phyloP scores from a whole-genome alignment of 2,888 invertebrate genomes.

The Lycophotia porphyrea region DNA sequence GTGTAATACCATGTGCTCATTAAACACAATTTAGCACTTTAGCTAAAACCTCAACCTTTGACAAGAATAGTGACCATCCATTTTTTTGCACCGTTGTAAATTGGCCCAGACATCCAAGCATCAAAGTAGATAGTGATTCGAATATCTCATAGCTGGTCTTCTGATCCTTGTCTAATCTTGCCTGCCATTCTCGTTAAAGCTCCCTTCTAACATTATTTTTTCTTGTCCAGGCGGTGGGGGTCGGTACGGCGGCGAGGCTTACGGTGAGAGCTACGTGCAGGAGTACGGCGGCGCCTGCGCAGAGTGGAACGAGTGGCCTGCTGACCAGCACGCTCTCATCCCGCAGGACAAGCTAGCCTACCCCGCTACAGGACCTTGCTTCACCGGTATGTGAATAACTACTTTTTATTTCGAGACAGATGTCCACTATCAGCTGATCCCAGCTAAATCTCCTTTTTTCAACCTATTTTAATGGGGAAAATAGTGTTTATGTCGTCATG shows the following conservation, averaged over 20 bases:
- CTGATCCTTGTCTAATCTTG: not conserved
- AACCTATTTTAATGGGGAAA: not conserved
- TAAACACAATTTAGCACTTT: not conserved
- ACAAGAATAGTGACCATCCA: not conserved
- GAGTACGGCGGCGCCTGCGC: conserved; percentile 87
- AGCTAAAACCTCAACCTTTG: not conserved
- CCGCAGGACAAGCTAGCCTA: conserved; percentile 89
- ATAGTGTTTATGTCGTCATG: too few species aligned
- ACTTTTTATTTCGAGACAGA: not conserved
- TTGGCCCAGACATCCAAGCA: not conserved
- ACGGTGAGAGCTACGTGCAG: conserved; percentile 85
- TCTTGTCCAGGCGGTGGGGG: conserved; percentile 79
- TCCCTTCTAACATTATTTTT: not conserved
- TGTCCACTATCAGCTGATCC: not conserved
- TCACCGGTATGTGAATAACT: conserved; percentile 88
- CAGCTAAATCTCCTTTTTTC: not conserved
- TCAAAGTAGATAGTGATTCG: not conserved
- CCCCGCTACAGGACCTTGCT: conserved; percentile 91
- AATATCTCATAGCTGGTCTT: not conserved
- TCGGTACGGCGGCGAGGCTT: conserved; percentile 86
- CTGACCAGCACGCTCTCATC: conserved; percentile 87
- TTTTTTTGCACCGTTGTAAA: not conserved
- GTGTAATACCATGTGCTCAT: not conserved
- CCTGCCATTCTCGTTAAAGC: not conserved
- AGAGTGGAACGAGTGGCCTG: conserved; percentile 87